phyloP scores from a whole-genome alignment of 92 coral and sea anemone species.

The Parazoanthus atlanticus region DNA sequence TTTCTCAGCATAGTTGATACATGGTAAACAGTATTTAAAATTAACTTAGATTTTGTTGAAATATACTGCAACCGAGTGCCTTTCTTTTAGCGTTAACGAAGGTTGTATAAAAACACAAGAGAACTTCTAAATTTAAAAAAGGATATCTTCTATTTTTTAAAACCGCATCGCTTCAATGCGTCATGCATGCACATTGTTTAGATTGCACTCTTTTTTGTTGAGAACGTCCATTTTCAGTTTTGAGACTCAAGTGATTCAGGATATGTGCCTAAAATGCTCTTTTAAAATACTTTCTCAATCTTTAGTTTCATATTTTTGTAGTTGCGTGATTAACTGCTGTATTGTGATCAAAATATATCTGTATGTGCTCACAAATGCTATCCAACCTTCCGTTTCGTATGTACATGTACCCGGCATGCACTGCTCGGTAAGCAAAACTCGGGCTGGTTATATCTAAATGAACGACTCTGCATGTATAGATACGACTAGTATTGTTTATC shows the following conservation, averaged over 20 bases:
- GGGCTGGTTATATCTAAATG: too few species aligned
- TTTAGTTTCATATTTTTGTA: not conserved
- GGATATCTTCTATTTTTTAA: too few species aligned
- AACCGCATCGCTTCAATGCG: not conserved
- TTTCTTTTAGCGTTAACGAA: too few species aligned
- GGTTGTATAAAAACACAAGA: too few species aligned
- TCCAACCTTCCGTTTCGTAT: not conserved
- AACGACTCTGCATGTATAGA: too few species aligned
- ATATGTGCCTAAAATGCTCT: too few species aligned
- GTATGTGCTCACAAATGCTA: not conserved
- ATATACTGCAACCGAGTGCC: not conserved
- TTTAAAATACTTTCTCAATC: too few species aligned
- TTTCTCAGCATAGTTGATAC: not conserved
- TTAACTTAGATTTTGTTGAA: not conserved
- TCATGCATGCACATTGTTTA: not conserved
- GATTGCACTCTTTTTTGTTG: not conserved
- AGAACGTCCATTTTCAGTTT: too few species aligned
- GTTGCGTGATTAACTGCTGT: not conserved
- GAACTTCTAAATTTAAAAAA: too few species aligned
- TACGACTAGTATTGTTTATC: too few species aligned
- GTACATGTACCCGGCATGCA: not conserved
- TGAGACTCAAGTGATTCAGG: not conserved
- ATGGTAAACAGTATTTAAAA: not conserved
- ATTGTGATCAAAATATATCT: not conserved
- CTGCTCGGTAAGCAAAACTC: too few species aligned